phyloP scores from a whole-genome alignment of 1,140 invertebrate genomes.

The Carcinoscorpius rotundicauda region DNA sequence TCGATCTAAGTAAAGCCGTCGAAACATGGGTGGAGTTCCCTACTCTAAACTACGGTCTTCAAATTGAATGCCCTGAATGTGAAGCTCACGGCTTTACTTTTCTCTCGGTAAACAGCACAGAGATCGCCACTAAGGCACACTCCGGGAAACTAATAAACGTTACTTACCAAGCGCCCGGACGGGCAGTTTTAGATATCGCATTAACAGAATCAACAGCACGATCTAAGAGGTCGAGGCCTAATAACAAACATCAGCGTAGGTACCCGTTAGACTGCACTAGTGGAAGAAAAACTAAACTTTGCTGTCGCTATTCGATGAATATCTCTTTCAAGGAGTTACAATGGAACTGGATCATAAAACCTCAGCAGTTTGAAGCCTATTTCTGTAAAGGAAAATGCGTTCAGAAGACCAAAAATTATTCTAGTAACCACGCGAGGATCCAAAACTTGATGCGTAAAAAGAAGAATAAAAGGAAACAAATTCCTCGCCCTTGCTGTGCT shows the following conservation, averaged over 20 bases:
- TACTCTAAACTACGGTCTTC: background rate
- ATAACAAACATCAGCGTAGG: too few relatives aligned
- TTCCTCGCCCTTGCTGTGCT: slow-evolving; percentile 19
- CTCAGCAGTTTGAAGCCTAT: slow-evolving; percentile 64
- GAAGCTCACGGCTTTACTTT: too few relatives aligned
- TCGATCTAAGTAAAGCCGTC: background rate
- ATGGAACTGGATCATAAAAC: slow-evolving; percentile 78
- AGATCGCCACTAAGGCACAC: too few relatives aligned
- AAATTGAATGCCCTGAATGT: background rate
- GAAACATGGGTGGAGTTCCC: background rate
- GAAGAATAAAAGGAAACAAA: slow-evolving; percentile 15
- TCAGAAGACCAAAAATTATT: slow-evolving; percentile 27
- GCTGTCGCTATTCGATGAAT: slow-evolving; percentile 66
- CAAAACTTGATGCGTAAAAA: slow-evolving; percentile 26
- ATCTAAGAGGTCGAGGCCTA: too few relatives aligned
- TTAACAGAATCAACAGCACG: too few relatives aligned
- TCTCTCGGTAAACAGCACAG: too few relatives aligned
- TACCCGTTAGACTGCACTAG: background rate
- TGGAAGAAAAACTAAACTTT: slow-evolving; percentile 29
- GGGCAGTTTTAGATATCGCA: too few relatives aligned
- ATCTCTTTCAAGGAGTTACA: slow-evolving; percentile 70
- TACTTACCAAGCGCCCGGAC: too few relatives aligned
- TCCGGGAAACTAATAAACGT: too few relatives aligned
- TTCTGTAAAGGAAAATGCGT: slow-evolving; percentile 66
- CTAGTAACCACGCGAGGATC: slow-evolving; percentile 28